A percentile compares a stretch with the other conserved stretches of the same genome.
phyloP scores from a whole-genome alignment of 2,888 invertebrate species.

The Adelphocoris suturalis region DNA sequence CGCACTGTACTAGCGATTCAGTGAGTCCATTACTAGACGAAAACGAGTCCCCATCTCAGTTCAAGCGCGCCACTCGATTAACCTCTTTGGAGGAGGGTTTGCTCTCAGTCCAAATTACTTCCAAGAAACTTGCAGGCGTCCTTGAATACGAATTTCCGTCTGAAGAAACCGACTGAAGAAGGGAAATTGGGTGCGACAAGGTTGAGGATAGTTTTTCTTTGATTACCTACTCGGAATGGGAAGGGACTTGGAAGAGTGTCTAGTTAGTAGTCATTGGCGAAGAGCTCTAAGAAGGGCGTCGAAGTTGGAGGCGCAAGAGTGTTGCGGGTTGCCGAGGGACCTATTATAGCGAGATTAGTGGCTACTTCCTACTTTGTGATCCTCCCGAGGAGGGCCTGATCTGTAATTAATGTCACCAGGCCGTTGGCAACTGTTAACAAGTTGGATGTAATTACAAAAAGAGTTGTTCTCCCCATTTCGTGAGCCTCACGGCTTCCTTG shows the following conservation, averaged over 20 bases:
- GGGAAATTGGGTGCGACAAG: conserved; percentile 5
- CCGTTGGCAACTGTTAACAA: conserved; percentile 69
- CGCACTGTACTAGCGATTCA: too few species aligned
- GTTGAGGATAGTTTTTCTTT: conserved; percentile 50
- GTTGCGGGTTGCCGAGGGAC: conserved; percentile 28
- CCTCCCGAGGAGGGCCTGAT: conserved; percentile 53
- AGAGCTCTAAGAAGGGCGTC: conserved; percentile 56
- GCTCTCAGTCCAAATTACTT: neutral
- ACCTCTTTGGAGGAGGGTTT: neutral
- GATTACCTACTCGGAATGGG: neutral
- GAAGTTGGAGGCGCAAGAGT: conserved; percentile 44
- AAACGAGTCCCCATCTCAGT: too few species aligned
- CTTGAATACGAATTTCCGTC: conserved; percentile 8
- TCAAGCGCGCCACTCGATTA: too few species aligned
- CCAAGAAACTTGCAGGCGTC: neutral
- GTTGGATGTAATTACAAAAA: conserved; percentile 70
- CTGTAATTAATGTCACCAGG: conserved; percentile 68
- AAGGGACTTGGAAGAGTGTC: neutral
- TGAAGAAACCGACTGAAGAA: neutral
- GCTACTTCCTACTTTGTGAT: conserved; percentile 58
- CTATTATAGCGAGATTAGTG: conserved; percentile 69
- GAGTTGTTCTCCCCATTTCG: conserved; percentile 38
- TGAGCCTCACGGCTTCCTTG: neutral
- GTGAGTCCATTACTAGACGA: too few species aligned
- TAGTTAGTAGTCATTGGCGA: conserved; percentile 69